Conservation (phyloP, 2,797 vertebrate species). For the Scarus forsteni region DNA sequence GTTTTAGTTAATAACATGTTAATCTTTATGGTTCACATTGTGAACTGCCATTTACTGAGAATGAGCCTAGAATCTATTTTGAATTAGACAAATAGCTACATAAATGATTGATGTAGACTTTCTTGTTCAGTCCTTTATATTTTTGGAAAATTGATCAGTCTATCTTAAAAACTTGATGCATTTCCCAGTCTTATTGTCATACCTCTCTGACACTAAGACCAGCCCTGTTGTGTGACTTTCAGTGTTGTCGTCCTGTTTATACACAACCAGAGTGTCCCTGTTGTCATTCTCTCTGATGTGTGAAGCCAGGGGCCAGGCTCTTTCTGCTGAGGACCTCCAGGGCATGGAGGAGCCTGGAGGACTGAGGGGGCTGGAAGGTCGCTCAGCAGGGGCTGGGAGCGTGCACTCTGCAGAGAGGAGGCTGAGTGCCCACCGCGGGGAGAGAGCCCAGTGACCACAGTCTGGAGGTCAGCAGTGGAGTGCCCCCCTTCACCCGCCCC, state of each 20-base stretch:
- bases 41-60: no score
- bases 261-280: not conserved
- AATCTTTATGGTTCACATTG: no score
- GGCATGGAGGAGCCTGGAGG: slow-evolving; percentile 30
- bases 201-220: not conserved
- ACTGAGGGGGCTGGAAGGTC: slow-evolving; percentile 58
- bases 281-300: slow-evolving; percentile 15
- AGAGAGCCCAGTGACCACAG: slow-evolving; percentile 63
- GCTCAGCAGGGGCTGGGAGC: slow-evolving; percentile 73
- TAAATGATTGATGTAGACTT: no score
- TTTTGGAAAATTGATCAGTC: no score
- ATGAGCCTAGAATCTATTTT: no score
- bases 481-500: slow-evolving; percentile 55
- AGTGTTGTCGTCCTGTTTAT: slow-evolving; percentile 2
- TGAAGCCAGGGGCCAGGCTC: slow-evolving; percentile 12
- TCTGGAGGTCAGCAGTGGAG: slow-evolving; percentile 80
- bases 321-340: slow-evolving; percentile 35
- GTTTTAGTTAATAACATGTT: no score
- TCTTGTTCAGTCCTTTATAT: no score
- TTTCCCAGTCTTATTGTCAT: rapidly evolving
- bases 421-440: slow-evolving; percentile 45
- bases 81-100: no score
- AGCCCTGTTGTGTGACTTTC: not conserved
- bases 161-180: no score
- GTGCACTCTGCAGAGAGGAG: slow-evolving; percentile 55